phyloP scores from a whole-genome alignment of 2,888 invertebrate species.

The Oithona nana region DNA sequence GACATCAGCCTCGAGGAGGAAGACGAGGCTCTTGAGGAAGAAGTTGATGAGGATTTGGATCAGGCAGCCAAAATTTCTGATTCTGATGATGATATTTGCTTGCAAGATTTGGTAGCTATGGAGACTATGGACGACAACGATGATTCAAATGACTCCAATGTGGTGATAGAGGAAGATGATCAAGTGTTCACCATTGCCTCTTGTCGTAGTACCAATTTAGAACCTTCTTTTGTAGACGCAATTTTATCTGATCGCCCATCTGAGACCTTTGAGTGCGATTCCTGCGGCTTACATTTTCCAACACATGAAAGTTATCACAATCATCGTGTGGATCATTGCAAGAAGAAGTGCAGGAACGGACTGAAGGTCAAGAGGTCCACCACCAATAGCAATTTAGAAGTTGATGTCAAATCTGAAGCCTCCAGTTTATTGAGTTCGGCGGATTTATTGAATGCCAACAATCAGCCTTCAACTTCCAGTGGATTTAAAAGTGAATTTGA shows the following conservation, averaged over 20 bases:
- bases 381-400: background rate
- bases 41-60: background rate
- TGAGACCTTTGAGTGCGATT: background rate
- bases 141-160: constrained; percentile 4
- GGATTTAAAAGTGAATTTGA: background rate
- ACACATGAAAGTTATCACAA: background rate
- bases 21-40: too few species aligned
- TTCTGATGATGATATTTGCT: constrained; percentile 11
- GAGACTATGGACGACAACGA: constrained; percentile 7
- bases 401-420: background rate
- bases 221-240: background rate
- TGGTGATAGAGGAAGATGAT: background rate
- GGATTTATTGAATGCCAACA: background rate
- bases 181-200: background rate
- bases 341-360: background rate
- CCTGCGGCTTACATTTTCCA: background rate
- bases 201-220: background rate
- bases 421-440: background rate
- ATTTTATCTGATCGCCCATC: background rate
- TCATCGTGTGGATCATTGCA: background rate
- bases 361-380: background rate
- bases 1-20: background rate
- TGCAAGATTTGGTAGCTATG: constrained; percentile 15
- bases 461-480: background rate
- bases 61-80: background rate